These are phyloP conservation scores for Trichomycterus rosablanca DNA, from an alignment of 2,113 vertebrate species.

Conservation along the genomic window DNA sequence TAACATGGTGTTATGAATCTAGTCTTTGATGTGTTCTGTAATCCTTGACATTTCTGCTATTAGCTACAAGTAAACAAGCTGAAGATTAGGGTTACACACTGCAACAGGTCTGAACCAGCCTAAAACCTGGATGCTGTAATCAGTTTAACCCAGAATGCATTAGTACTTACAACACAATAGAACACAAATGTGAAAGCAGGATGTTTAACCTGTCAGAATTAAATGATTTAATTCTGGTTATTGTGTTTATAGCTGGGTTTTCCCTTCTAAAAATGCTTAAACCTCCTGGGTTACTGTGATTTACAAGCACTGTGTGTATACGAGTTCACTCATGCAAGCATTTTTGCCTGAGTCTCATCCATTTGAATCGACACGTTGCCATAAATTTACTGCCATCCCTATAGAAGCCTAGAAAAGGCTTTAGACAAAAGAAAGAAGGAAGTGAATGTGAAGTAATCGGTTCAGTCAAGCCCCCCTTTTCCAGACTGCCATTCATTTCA, in stretches of 20 bases:
- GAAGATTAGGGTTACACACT: neutral
- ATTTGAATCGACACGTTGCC: conserved; percentile 9
- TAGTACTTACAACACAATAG: neutral
- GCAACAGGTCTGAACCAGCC: neutral
- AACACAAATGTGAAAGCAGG: neutral
- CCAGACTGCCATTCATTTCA: neutral
- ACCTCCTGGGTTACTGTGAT: too few relatives aligned
- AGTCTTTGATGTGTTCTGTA: neutral
- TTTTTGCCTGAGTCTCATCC: neutral
- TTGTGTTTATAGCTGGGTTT: too few relatives aligned
- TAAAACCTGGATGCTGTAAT: neutral
- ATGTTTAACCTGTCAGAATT: too few relatives aligned
- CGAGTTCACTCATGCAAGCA: conserved; percentile 7
- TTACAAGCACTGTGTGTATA: conserved; percentile 1
- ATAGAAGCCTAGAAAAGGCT: neutral
- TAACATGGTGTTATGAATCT: neutral
- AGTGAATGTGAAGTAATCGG: neutral
- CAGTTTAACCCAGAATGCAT: too few relatives aligned
- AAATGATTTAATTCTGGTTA: too few relatives aligned
- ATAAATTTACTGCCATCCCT: conserved; percentile 12
- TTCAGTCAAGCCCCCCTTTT: neutral
- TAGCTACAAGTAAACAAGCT: neutral
- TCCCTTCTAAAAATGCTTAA: too few relatives aligned
- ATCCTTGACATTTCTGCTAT: neutral
- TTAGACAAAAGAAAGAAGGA: conserved; percentile 1